phyloP scores from a whole-genome alignment of 2,888 invertebrate genomes.

The Phania funesta region DNA sequence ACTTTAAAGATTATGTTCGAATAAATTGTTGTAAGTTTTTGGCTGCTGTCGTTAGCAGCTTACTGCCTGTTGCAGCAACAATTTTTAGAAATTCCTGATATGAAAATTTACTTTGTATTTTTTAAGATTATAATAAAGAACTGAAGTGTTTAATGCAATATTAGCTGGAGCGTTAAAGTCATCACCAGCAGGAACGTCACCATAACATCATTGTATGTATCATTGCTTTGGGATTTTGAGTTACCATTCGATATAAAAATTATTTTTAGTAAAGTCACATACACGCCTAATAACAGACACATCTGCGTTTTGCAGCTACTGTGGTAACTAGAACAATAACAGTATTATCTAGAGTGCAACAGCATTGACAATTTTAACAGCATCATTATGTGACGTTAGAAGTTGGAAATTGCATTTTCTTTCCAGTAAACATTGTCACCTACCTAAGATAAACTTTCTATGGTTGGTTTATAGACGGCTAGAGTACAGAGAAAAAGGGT shows the following conservation, averaged over 20 bases:
- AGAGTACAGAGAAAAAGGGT: no score
- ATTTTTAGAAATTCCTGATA: not conserved
- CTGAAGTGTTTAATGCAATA: slow-evolving; percentile 35
- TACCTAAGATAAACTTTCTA: no score
- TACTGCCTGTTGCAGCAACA: not conserved
- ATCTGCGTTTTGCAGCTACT: no score
- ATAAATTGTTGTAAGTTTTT: slow-evolving; percentile 9
- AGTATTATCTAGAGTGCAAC: no score
- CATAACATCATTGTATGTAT: not conserved
- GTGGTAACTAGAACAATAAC: no score
- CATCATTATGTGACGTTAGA: no score
- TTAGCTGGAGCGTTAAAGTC: not conserved
- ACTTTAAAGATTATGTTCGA: slow-evolving; percentile 37
- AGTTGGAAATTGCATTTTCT: no score
- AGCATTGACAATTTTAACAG: no score
- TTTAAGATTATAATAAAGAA: slow-evolving; percentile 3
- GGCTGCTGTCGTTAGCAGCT: not conserved
- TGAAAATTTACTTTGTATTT: slow-evolving; percentile 1
- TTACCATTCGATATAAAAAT: slow-evolving; percentile 11
- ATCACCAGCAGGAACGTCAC: slow-evolving; percentile 23
- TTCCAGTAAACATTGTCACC: no score
- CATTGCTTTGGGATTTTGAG: not conserved
- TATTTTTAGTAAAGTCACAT: slow-evolving; percentile 3
- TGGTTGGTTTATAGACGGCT: no score
- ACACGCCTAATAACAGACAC: not conserved